These are phyloP conservation scores for Carabus problematicus DNA, from an alignment of 2,888 invertebrate species.

Conservation along the genomic window DNA sequence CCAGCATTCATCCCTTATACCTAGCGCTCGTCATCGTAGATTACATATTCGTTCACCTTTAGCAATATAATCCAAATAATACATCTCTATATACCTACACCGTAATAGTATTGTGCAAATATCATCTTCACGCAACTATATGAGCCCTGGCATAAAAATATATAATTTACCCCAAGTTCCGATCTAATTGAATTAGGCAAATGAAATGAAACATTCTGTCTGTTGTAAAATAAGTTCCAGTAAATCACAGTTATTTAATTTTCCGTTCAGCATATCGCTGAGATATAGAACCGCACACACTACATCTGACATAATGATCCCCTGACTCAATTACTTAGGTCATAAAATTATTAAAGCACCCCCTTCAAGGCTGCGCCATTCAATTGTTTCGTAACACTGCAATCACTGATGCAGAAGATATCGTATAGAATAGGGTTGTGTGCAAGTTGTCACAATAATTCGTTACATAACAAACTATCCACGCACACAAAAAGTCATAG, in stretches of 20 bases:
- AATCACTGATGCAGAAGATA: not conserved
- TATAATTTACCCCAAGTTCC: no score
- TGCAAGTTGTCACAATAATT: no score
- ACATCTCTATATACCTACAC: no score
- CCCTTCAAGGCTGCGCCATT: not conserved
- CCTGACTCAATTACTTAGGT: constrained; percentile 35
- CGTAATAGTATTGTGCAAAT: no score
- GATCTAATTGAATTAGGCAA: no score
- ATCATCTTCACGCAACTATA: no score
- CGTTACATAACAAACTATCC: no score
- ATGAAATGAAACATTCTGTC: no score
- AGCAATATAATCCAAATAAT: not conserved
- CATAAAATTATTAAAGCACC: constrained; percentile 37
- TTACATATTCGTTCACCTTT: constrained; percentile 33
- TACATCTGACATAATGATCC: constrained; percentile 35
- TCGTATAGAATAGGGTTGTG: not conserved
- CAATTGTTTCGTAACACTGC: not conserved
- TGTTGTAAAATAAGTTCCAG: no score
- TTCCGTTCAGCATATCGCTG: not conserved
- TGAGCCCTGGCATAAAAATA: no score
- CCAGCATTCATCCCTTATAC: constrained; percentile 40
- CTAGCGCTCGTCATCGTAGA: constrained; percentile 37
- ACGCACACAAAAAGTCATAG: no score
- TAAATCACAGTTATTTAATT: no score
- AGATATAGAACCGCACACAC: constrained; percentile 6